Conservation (phyloP, 2,113 vertebrate species). For the Gobio gobio region DNA sequence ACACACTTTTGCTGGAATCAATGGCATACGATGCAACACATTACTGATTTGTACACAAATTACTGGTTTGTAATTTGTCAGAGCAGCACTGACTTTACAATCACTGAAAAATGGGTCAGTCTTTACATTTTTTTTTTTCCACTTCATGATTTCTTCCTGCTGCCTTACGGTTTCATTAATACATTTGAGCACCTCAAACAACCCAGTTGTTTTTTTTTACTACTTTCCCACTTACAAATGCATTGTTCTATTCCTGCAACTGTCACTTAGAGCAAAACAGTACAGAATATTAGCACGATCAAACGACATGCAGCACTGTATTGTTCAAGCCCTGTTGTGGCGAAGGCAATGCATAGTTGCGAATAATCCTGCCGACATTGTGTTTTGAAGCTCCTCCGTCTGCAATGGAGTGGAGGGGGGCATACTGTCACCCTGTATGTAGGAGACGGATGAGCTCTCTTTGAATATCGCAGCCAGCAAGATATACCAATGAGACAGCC, state of each 20-base stretch:
- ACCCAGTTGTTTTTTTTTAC: neutral
- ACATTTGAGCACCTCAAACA: neutral
- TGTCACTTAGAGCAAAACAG: neutral
- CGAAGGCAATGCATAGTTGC: neutral
- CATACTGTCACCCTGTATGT: conserved; percentile 39
- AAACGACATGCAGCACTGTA: neutral
- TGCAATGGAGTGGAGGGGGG: neutral
- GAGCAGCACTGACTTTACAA: neutral
- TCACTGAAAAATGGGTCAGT: neutral
- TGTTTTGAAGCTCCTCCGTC: neutral
- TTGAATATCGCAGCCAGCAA: conserved; percentile 9
- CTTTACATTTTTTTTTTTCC: neutral
- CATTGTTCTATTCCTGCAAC: neutral
- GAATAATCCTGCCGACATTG: neutral
- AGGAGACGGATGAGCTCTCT: conserved; percentile 27
- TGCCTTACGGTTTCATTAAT: neutral
- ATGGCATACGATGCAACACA: neutral
- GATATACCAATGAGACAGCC: conserved; percentile 43
- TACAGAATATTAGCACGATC: neutral
- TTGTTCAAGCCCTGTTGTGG: neutral
- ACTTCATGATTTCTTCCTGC: neutral
- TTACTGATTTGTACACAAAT: neutral
- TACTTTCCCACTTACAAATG: neutral
- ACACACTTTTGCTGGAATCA: too few relatives aligned
- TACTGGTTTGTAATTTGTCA: neutral